Evolutionary conservation across 2,113 vertebrate species (phyloP).

Genomic region (Prinia subflava): DNA sequence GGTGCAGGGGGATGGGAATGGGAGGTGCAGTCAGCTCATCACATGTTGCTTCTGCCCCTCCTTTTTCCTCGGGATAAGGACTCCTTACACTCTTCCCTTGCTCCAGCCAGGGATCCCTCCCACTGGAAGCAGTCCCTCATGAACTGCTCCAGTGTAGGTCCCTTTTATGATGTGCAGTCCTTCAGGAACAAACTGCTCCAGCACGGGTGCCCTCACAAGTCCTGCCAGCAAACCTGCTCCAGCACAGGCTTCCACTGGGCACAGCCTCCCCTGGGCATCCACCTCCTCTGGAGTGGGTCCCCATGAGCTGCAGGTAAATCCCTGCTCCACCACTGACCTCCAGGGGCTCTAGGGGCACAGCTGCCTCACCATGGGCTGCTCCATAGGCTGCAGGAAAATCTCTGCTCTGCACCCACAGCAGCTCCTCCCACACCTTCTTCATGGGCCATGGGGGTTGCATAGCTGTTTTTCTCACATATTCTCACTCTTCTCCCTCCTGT

Average conservation of each 20-base stretch:
- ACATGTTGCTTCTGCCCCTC: background rate
- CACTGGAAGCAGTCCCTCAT: background rate
- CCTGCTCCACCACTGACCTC: background rate
- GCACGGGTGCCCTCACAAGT: background rate
- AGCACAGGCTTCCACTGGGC: background rate
- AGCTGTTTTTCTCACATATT: background rate
- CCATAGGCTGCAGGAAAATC: background rate
- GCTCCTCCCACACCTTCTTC: background rate
- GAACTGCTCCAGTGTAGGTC: background rate
- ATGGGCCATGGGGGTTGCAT: background rate
- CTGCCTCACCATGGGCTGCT: background rate
- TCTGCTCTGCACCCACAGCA: background rate
- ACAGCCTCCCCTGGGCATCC: background rate
- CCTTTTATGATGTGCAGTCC: background rate
- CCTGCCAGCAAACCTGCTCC: background rate
- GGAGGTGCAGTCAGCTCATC: background rate
- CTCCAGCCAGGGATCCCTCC: background rate
- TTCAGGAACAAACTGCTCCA: background rate
- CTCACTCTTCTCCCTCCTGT: background rate
- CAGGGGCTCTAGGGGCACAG: background rate
- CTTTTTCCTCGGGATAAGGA: background rate
- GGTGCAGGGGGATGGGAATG: background rate
- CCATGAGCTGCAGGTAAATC: background rate
- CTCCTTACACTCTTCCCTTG: no score
- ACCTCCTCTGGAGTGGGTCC: background rate